A percentile compares a stretch with the other conserved stretches of the same genome.
These are phyloP conservation scores for Entomyzon cyanotis DNA, from an alignment of 2,113 vertebrate species.

Conservation along the genomic window DNA sequence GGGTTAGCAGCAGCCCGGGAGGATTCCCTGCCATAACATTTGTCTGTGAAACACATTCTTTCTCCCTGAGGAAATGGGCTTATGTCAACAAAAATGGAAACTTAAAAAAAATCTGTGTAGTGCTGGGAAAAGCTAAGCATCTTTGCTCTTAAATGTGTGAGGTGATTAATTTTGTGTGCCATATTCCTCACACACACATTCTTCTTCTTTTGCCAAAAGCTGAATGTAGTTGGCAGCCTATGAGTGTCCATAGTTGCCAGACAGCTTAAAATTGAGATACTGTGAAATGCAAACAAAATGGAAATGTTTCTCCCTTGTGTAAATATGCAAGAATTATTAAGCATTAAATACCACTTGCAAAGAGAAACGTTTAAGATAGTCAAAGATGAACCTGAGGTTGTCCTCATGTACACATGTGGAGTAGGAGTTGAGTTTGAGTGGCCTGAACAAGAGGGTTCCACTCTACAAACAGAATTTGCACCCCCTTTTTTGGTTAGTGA, in stretches of 20 bases:
- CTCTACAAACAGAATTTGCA: background rate
- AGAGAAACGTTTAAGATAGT: background rate
- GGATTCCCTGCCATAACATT: slow-evolving; percentile 41
- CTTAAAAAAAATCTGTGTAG: background rate
- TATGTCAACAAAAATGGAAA: slow-evolving; percentile 47
- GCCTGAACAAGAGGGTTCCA: background rate
- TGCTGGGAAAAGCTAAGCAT: background rate
- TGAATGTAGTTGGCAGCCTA: slow-evolving; percentile 12
- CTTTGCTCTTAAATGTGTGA: background rate
- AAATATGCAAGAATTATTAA: slow-evolving; percentile 10
- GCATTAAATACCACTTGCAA: background rate
- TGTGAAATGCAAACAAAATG: slow-evolving; percentile 53
- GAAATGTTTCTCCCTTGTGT: slow-evolving; percentile 2
- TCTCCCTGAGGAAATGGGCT: slow-evolving; percentile 21
- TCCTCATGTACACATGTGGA: background rate
- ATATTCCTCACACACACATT: slow-evolving; percentile 18
- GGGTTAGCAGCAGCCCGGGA: background rate
- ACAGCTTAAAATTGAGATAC: slow-evolving; percentile 32
- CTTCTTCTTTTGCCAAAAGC: slow-evolving; percentile 40
- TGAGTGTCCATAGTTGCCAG: slow-evolving; percentile 16
- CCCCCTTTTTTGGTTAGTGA: background rate
- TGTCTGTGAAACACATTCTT: slow-evolving; percentile 18
- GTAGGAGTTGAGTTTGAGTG: background rate
- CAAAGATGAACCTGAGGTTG: background rate
- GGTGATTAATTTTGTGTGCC: slow-evolving; percentile 36